Evolutionary conservation across 2,888 invertebrate genomes (phyloP).

Genomic region (Loripinus fragilis): DNA sequence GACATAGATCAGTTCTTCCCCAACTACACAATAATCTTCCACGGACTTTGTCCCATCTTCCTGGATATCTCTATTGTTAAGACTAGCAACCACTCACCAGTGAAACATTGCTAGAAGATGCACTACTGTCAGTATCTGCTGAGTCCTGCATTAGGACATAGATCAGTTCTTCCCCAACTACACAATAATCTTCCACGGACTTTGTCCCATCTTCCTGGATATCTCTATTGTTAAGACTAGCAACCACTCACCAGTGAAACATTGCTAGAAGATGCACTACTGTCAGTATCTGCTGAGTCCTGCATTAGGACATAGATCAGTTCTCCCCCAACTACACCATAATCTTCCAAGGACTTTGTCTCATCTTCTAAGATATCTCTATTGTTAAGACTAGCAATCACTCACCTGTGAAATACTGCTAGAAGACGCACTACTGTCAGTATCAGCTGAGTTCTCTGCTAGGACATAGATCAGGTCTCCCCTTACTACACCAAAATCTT

Average conservation of each 20-base stretch:
- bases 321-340: constrained; percentile 69
- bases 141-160: too few relatives aligned
- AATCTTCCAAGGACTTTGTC: constrained; percentile 44
- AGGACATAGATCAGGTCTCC: constrained; percentile 62
- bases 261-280: not conserved
- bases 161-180: too few relatives aligned
- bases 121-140: too few relatives aligned
- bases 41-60: too few relatives aligned
- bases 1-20: too few relatives aligned
- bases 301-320: constrained; percentile 48
- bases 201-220: too few relatives aligned
- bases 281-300: not conserved
- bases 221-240: too few relatives aligned
- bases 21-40: too few relatives aligned
- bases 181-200: too few relatives aligned
- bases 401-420: not conserved
- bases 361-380: constrained; percentile 58
- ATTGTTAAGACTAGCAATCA: constrained; percentile 69
- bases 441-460: not conserved
- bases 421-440: not conserved
- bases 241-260: not conserved
- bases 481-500: constrained; percentile 62
- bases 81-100: too few relatives aligned
- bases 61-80: too few relatives aligned
- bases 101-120: too few relatives aligned